Base-by-base conservation (phyloP, 1,140 invertebrate species). In the Rhopalosiphum padi region DNA sequence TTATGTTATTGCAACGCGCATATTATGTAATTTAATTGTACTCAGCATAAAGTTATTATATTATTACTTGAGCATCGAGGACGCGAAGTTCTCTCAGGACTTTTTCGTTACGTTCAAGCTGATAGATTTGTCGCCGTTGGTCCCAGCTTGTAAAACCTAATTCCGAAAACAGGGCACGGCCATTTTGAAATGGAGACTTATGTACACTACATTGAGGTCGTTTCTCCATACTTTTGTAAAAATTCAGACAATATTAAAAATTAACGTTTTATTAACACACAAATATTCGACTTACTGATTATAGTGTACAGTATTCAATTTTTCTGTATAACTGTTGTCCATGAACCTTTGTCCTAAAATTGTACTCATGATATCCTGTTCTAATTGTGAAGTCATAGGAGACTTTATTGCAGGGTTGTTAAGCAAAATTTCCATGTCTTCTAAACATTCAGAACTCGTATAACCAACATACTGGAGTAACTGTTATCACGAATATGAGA, bases 121-220 rank as follows among this genome's bases (percentile, higher is more conserved):
- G 96, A 95, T 99, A 97, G 94, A 99, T 96, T 94, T 97, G 97
- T 53, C 96, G 96, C 21, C 99, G 96, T 91, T 98, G 97, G 94
- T 99, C 98, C 97, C 98, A 99, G 3, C 98, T 97, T 25, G 98
- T 96, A 18, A 99, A 96, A 11, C 99, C 99, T 90, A 99, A 95
- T 95, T 99, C 99, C 85, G 98, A 98, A 94, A 99, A 97, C 1
- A 99, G 95, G 94, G 98, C 95, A 23, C 98, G 96, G 95, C 98
- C 98, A 95, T 98, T 97, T 95, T 98, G 97, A 95, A 98, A 98
- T 41, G 96, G 96, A 11, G 96, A 91, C 22, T 88, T 77, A 82
- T 93, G 82, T 43, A 53, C n/a, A 86, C 60, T 94, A 43, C 46
- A 53, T 82, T 93, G 90, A 51, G 94, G 94, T 46, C 90, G 90